phyloP scores from a whole-genome alignment of 2,888 invertebrate species.

The Apotomis betuletana region DNA sequence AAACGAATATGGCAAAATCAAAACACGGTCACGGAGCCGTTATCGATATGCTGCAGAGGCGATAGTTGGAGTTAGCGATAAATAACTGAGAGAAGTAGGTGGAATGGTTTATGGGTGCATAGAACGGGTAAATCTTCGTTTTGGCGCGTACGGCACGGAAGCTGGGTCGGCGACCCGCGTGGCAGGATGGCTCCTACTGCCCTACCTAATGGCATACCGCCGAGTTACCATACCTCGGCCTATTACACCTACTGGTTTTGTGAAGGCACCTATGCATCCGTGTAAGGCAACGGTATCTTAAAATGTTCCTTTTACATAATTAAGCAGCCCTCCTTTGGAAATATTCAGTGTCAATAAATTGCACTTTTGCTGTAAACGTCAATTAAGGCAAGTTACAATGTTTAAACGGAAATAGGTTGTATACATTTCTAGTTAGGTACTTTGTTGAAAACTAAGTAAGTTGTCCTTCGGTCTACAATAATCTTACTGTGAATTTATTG shows the following conservation, averaged over 20 bases:
- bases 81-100: constrained; percentile 39
- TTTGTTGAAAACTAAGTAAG: too few species aligned
- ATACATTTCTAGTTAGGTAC: too few species aligned
- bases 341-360: neutral
- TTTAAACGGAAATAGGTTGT: neutral
- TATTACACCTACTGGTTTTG: constrained; percentile 48
- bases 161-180: constrained; percentile 52
- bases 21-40: constrained; percentile 64
- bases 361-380: neutral
- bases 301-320: constrained; percentile 44
- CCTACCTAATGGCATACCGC: constrained; percentile 46
- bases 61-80: constrained; percentile 45
- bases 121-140: constrained; percentile 30
- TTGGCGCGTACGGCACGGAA: constrained; percentile 43
- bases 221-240: constrained; percentile 42
- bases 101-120: constrained; percentile 37
- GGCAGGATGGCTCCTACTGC: constrained; percentile 49
- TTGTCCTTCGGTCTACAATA: too few species aligned
- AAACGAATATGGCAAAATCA: constrained; percentile 62
- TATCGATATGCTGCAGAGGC: constrained; percentile 51
- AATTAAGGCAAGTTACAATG: neutral
- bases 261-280: constrained; percentile 47
- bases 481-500: too few species aligned
- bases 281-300: constrained; percentile 47
- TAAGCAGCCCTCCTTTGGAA: constrained; percentile 21